Conservation (phyloP, 1,140 invertebrate species). For the Penaeus indicus region DNA sequence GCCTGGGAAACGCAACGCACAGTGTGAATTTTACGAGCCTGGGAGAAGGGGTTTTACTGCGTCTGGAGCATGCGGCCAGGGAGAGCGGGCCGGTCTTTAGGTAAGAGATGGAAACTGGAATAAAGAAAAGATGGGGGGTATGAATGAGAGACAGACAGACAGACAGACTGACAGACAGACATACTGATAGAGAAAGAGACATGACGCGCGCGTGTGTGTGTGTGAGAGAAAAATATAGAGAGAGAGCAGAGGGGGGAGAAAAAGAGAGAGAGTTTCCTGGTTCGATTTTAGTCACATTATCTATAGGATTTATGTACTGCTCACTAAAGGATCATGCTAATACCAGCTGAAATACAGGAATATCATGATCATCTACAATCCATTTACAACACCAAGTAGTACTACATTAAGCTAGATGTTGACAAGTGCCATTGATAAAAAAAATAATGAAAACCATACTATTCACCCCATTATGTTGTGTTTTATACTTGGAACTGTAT, state of each 20-base stretch:
- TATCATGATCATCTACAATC: too few relatives aligned
- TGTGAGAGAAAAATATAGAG: too few relatives aligned
- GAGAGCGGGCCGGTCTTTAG: slow-evolving; percentile 30
- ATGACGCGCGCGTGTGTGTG: too few relatives aligned
- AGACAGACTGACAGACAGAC: too few relatives aligned
- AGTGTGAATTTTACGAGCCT: not conserved
- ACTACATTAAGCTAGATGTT: not conserved
- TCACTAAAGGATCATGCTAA: too few relatives aligned
- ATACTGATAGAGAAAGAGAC: too few relatives aligned
- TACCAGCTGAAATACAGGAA: too few relatives aligned
- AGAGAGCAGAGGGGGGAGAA: too few relatives aligned
- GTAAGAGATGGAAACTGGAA: not conserved
- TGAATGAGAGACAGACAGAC: not conserved
- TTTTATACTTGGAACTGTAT: not conserved
- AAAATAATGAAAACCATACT: not conserved
- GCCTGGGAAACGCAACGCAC: not conserved
- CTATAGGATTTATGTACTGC: too few relatives aligned
- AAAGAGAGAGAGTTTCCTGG: too few relatives aligned
- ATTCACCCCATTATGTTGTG: not conserved
- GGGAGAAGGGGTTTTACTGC: not conserved
- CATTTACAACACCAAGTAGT: too few relatives aligned
- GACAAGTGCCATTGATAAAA: not conserved
- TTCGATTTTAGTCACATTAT: too few relatives aligned
- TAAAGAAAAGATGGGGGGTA: not conserved
- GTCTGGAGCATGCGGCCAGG: slow-evolving; percentile 6